Conservation (phyloP, 2,888 invertebrate species). For the Papilio demoleus region DNA sequence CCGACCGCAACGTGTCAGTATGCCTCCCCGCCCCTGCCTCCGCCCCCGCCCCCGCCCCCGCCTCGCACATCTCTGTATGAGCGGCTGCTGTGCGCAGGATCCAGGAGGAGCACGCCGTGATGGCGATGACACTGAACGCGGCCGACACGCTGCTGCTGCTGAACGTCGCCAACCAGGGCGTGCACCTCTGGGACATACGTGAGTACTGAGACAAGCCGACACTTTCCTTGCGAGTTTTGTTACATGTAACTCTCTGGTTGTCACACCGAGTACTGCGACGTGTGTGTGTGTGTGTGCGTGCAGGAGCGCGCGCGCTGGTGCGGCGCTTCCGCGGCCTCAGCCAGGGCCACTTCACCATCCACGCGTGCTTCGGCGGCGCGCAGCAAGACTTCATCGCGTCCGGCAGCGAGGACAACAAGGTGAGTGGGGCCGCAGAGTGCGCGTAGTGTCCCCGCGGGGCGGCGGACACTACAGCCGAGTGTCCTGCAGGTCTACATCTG, state of each 20-base stretch:
- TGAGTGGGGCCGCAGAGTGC: no score
- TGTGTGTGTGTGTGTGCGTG: not conserved
- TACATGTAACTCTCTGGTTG: not conserved
- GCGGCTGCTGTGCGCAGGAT: constrained; percentile 83
- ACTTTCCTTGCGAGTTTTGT: not conserved
- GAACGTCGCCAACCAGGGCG: constrained; percentile 98
- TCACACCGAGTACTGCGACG: not conserved
- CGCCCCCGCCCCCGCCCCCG: not conserved
- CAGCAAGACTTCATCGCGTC: constrained; percentile 99
- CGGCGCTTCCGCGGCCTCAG: constrained; percentile 98
- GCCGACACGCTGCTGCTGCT: constrained; percentile 94
- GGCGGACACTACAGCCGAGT: no score
- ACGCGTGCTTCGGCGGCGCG: constrained; percentile 98
- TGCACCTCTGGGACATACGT: constrained; percentile 98
- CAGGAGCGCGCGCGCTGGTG: constrained; percentile 85
- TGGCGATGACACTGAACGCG: constrained; percentile 97
- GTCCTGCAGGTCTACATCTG: constrained; percentile 97
- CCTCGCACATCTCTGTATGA: not conserved
- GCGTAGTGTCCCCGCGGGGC: not conserved
- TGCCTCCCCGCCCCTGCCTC: not conserved
- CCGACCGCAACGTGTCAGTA: constrained; percentile 67
- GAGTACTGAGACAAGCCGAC: constrained; percentile 70
- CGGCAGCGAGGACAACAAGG: constrained; percentile 96
- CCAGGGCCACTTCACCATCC: constrained; percentile 98
- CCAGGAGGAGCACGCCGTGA: constrained; percentile 98